These are phyloP conservation scores for Rhagonycha fulva DNA, from an alignment of 2,888 invertebrate genomes.

Conservation along the genomic window DNA sequence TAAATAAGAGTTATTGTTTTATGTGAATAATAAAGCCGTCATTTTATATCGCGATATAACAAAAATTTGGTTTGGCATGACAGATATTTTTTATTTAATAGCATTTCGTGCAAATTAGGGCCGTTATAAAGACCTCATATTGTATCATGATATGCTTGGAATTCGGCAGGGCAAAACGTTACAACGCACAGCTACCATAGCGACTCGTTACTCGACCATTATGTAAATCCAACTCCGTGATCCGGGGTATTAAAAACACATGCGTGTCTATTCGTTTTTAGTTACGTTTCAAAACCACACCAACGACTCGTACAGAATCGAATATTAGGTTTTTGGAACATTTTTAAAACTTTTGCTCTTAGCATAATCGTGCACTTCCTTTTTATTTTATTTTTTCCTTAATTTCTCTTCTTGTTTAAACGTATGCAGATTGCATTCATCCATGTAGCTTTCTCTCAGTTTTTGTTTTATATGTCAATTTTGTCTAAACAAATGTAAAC, in stretches of 20 bases:
- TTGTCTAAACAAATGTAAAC: background rate
- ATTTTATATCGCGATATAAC: conserved; percentile 24
- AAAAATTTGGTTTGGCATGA: conserved; percentile 27
- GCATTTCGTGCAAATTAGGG: conserved; percentile 37
- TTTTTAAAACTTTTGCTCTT: background rate
- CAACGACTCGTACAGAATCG: conserved; percentile 20
- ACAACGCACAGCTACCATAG: conserved; percentile 31
- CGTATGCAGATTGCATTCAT: background rate
- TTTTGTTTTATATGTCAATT: background rate
- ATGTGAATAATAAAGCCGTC: conserved; percentile 28
- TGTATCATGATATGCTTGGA: conserved; percentile 38
- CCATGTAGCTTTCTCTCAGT: background rate
- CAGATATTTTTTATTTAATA: conserved; percentile 30
- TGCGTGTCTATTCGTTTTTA: conserved; percentile 41
- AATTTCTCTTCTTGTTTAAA: background rate
- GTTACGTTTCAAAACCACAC: conserved; percentile 30
- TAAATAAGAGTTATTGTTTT: conserved; percentile 3
- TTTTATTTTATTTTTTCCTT: background rate
- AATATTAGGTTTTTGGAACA: conserved; percentile 9
- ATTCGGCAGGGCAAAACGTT: conserved; percentile 33
- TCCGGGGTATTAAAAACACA: conserved; percentile 41
- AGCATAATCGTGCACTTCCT: background rate
- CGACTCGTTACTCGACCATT: conserved; percentile 34
- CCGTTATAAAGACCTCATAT: conserved; percentile 40
- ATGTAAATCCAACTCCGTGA: conserved; percentile 40